These are phyloP conservation scores for Dexiosoma caninum DNA, from an alignment of 2,888 invertebrate genomes.

Conservation along the genomic window DNA sequence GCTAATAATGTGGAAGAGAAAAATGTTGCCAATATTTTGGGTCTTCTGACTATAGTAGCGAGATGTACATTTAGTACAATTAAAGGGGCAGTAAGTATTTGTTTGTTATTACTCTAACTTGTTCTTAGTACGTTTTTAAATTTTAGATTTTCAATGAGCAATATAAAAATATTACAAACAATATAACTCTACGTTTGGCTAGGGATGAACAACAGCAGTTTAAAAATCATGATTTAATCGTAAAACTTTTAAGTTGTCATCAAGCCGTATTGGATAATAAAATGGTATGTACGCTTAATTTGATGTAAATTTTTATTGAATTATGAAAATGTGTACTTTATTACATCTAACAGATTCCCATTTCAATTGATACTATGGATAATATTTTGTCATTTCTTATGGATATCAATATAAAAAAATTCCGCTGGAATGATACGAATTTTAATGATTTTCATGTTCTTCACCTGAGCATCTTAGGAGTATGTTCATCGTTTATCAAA, in stretches of 20 bases:
- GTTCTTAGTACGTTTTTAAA: neutral
- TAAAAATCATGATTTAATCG: conserved; percentile 63
- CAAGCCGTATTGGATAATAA: conserved; percentile 70
- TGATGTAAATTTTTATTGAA: too few relatives aligned
- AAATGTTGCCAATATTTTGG: conserved; percentile 68
- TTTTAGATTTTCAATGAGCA: conserved; percentile 76
- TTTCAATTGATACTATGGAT: conserved; percentile 73
- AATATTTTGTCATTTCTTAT: conserved; percentile 72
- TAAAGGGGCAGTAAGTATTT: conserved; percentile 73
- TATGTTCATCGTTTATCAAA: conserved; percentile 70
- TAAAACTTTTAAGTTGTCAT: conserved; percentile 71
- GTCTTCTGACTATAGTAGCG: conserved; percentile 70
- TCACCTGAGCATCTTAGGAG: conserved; percentile 68
- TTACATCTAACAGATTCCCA: conserved; percentile 65
- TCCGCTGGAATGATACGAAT: conserved; percentile 68
- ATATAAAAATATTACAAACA: conserved; percentile 72
- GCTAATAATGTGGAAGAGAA: conserved; percentile 58
- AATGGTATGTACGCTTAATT: conserved; percentile 70
- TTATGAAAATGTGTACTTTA: neutral
- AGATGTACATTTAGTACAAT: conserved; percentile 73
- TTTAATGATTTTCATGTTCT: conserved; percentile 67
- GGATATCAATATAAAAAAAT: conserved; percentile 73
- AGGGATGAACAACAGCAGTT: conserved; percentile 62
- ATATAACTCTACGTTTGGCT: conserved; percentile 68
- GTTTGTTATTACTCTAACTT: neutral